Evolutionary conservation across 2,797 vertebrate species (phyloP), one percentile per base, ranked within the genome.

Genomic region (Anguilla pacifica): DNA sequence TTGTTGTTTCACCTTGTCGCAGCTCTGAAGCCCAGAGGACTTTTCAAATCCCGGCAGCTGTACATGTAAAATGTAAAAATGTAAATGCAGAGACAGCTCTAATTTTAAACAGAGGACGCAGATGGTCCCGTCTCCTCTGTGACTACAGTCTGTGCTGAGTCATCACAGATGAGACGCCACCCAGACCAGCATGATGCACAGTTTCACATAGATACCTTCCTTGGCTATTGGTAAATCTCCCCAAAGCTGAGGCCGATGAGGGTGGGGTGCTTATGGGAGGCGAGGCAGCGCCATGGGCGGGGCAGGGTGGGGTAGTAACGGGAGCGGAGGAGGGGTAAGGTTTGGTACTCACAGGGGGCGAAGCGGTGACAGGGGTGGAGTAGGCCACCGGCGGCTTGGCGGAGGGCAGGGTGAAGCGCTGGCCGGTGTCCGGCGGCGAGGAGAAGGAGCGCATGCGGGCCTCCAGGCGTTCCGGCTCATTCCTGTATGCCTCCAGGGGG

Each of bases 401-500:
- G 49, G 91, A 93, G 31, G 96, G 94, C 88, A 96, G 92, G 92
- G 95, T 94, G 92, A 97, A 96, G 53, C 95, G 96, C 93, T 97
- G 97, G 86, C 97, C 97, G 0, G 97, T 94, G 91, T 98, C 97
- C 0, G 95, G 97, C 39, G 97, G 97, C 0, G 97, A 97, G 7
- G 97, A 97, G 89, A 95, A 97, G 57, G 97, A 97, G 74, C 97
- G 97, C 88, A 96, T 93, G 5, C 97, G 94, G 0, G 95, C 92
- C 88, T 98, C 97, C 88, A 93, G 92, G 77, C 97, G 95, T 90
- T 96, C 96, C 0, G 97, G 97, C 91, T 98, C 97, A 2, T 96
- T 96, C 90, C 96, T 95, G 89, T 97, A 98, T 67, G 96, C 96
- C 92, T 99, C 97, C 31, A 97, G 94, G 17, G 93, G 97, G 91